Base-by-base conservation (phyloP, 2,113 vertebrate genomes). In the Hemicordylus capensis region DNA sequence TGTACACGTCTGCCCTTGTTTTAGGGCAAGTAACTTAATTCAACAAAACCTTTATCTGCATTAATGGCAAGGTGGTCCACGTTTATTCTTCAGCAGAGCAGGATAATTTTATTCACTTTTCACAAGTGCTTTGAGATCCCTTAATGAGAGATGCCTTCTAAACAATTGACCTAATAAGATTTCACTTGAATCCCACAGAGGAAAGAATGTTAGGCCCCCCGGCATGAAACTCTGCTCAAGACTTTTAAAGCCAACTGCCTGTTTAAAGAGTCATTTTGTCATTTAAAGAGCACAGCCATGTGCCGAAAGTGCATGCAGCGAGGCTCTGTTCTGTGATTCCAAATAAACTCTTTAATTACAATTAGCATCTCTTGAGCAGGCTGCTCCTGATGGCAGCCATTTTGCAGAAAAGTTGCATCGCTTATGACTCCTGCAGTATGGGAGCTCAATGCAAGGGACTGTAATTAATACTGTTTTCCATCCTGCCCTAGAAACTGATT, bases 321-420 rank as follows among this genome's bases (percentile, higher is more conserved):
- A 93, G 91, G 73, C 61, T 93, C 87, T 84, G 54, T 86, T 92
- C 85, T 81, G 81, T 56, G 81, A 77, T 93, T 88, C 91, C 87
- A 90, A 92, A 93, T 81, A 93, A 92, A 85, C 69, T 93, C 86
- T 77, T 94, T 93, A 94, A 94, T 93, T 93, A 90, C 89, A 93
- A 91, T 87, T 84, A 93, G 70, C 0, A 0, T 88, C 93, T 87
- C 87, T 82, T 28, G 24, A 0, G 28, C 93, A 90, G 91, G 91
- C 93, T 94, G 94, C 67, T 85, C 42, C 88, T 92, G 88, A 3
- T 70, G 73, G 88, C 0, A 28, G 85, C 90, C 89, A 84, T 93
- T 91, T 91, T 93, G 83, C 90, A 83, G 87, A 34, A 70, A 63
- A 93, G 84, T 34, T 0, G 0, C 80, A 75, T 87, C 34, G 0